Conservation (phyloP, 1,140 invertebrate species). For the Andrena cerasifolii region DNA sequence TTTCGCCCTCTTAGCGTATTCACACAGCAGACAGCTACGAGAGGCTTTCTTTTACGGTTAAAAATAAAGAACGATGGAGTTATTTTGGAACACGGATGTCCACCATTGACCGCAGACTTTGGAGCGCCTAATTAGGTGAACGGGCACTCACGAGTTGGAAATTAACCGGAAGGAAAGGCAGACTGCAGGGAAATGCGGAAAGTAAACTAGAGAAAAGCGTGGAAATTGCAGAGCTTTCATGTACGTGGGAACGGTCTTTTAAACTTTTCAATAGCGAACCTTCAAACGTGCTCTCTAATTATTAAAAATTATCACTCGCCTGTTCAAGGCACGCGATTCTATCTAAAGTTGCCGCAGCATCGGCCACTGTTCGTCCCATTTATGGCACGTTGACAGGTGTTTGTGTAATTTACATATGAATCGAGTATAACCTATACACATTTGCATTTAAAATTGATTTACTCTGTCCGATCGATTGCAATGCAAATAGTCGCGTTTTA, state of each 20-base stretch:
- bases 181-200: not conserved
- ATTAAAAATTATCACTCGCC: no score
- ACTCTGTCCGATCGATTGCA: no score
- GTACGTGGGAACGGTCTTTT: not conserved
- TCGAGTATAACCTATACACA: no score
- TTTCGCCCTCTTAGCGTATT: not conserved
- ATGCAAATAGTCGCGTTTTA: no score
- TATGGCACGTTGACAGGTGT: no score
- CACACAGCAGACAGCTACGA: constrained; percentile 14
- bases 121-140: constrained; percentile 54
- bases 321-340: no score
- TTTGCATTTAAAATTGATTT: no score
- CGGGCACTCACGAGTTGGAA: not conserved
- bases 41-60: constrained; percentile 34
- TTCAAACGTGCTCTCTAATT: no score
- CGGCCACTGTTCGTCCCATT: no score
- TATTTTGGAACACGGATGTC: constrained; percentile 68
- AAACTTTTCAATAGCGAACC: not conserved
- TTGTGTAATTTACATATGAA: no score
- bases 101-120: constrained; percentile 11
- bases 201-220: not conserved
- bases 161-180: constrained; percentile 4
- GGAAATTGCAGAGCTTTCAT: not conserved
- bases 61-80: constrained; percentile 67
- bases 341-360: no score